Conservation (phyloP, 2,888 invertebrate species). For the Xestia rhomboidea region DNA sequence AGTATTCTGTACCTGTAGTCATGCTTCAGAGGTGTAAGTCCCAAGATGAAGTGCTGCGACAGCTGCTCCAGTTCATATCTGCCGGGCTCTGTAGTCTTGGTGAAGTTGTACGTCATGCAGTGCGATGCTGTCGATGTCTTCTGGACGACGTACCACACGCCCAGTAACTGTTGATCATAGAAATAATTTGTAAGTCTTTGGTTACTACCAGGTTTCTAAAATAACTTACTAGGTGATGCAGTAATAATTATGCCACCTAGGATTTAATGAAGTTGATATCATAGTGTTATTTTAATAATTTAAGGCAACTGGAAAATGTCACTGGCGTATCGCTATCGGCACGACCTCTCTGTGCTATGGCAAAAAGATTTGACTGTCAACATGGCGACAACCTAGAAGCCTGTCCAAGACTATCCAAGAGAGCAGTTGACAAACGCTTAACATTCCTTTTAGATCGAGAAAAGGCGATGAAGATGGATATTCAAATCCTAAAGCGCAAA, state of each 20-base stretch:
- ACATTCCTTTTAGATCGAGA: not conserved
- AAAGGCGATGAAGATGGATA: not conserved
- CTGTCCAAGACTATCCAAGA: not conserved
- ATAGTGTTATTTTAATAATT: not conserved
- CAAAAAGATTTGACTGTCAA: not conserved
- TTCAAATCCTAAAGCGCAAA: not conserved
- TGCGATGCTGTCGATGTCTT: slow-evolving; percentile 95
- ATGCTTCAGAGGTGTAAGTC: slow-evolving; percentile 94
- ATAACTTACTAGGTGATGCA: not conserved
- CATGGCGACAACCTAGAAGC: not conserved
- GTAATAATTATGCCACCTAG: not conserved
- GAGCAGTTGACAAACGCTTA: not conserved
- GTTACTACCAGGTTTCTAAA: not conserved
- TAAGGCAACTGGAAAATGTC: not conserved
- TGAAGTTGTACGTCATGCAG: slow-evolving; percentile 95
- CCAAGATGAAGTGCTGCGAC: slow-evolving; percentile 92
- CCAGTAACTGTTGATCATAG: slow-evolving; percentile 91
- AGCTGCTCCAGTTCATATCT: slow-evolving; percentile 93
- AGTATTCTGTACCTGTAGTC: slow-evolving; percentile 91
- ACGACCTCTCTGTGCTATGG: not conserved
- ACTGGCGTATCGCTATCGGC: not conserved
- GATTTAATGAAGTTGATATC: not conserved
- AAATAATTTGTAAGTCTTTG: not conserved
- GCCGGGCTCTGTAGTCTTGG: slow-evolving; percentile 92
- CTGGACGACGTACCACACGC: slow-evolving; percentile 95